These are phyloP conservation scores for Gymnoscopelus microlampas DNA, from an alignment of 2,797 vertebrate genomes.

Conservation along the genomic window DNA sequence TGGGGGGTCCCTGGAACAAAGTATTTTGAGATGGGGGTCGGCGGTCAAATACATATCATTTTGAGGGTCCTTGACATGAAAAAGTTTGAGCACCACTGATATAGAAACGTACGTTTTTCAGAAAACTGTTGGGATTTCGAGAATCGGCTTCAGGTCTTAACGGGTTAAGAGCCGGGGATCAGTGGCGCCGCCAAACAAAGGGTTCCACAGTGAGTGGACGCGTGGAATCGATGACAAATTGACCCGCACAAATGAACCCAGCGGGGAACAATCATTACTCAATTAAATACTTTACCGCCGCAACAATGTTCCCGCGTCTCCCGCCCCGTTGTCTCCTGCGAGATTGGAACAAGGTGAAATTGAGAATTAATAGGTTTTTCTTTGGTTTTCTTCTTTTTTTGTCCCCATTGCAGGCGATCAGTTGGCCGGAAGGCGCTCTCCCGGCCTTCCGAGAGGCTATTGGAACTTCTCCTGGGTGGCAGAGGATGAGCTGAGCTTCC, in stretches of 20 bases:
- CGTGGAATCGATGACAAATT: slow-evolving; percentile 1
- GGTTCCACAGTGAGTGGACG: neutral
- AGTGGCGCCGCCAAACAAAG: neutral
- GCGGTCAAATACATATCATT: no score
- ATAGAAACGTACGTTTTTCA: no score
- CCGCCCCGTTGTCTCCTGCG: neutral
- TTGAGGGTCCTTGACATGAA: no score
- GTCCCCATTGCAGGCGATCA: slow-evolving; percentile 61
- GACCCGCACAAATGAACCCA: slow-evolving; percentile 10
- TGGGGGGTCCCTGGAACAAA: no score
- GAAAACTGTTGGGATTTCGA: no score
- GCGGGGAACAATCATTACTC: neutral
- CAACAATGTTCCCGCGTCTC: neutral
- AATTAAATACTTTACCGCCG: neutral
- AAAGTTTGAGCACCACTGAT: no score
- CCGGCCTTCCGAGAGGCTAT: slow-evolving; percentile 71
- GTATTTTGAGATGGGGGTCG: no score
- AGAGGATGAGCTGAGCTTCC: slow-evolving; percentile 79
- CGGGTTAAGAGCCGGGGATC: no score
- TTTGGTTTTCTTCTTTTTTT: slow-evolving; percentile 34
- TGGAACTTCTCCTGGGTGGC: slow-evolving; percentile 87
- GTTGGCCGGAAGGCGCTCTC: slow-evolving; percentile 33
- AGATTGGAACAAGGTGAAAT: neutral
- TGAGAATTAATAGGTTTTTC: slow-evolving; percentile 5
- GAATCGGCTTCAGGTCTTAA: no score